Conservation (phyloP, 2,113 vertebrate species). For the Pygoscelis adeliae region DNA sequence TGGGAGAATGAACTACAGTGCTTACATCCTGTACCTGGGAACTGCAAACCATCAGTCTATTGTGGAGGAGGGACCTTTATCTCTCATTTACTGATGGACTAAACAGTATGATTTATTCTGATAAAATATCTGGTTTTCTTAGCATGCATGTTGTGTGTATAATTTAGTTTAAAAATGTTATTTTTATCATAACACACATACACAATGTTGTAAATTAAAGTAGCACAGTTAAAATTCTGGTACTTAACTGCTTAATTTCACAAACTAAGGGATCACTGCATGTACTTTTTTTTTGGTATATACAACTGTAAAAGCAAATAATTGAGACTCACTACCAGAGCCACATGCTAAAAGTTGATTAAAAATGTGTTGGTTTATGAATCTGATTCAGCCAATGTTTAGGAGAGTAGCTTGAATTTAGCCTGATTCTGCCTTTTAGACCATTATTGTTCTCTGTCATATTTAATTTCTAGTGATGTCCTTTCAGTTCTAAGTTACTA, state of each 20-base stretch:
- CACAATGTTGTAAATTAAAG: not conserved
- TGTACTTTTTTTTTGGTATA: not conserved
- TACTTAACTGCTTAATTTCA: not conserved
- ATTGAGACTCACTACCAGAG: not conserved
- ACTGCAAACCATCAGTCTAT: not conserved
- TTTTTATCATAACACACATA: not conserved
- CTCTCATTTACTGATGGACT: not conserved
- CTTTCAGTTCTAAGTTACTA: not conserved
- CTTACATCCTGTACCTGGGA: not conserved
- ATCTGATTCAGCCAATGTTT: not conserved
- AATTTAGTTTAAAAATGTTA: not conserved
- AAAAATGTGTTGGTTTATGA: not conserved
- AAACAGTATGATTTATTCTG: not conserved
- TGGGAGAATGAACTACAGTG: not conserved
- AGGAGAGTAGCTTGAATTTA: not conserved
- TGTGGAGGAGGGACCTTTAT: not conserved
- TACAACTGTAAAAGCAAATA: not conserved
- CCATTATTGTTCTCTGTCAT: not conserved
- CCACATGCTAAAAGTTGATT: not conserved
- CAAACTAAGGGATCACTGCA: not conserved
- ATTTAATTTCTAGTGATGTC: not conserved
- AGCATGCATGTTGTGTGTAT: not conserved
- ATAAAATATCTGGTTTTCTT: not conserved
- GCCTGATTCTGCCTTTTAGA: not conserved
- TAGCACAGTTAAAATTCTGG: not conserved